Base-by-base conservation (phyloP, 2,113 vertebrate genomes). In the Sardina pilchardus region DNA sequence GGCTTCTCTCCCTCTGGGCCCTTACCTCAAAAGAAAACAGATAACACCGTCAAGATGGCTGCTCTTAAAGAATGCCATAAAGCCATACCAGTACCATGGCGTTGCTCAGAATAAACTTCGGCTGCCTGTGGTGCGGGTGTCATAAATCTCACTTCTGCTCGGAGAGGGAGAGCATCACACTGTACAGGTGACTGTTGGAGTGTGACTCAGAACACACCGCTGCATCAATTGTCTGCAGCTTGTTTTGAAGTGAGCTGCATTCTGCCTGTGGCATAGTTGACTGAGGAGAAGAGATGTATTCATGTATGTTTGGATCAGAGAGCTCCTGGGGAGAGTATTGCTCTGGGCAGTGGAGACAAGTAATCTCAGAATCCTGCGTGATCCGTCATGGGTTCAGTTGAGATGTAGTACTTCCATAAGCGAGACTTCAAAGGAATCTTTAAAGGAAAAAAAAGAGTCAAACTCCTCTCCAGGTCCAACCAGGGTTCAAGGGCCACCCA, bases 371-470 rank as follows among this genome's bases (percentile, higher is more conserved):
- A 42, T 17, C 21, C 10, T 59, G 36, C 14, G 43, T 45, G 12
- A 78, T 86, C 82, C 63, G 82, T 84, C 85, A 88, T 82, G 56
- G 87, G 83, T 82, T 47, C 56, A 45, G n/a, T 7, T 36, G 45
- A 24, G 30, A 75, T 88, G 84, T 82, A 88, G 84, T 81, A 56
- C 82, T 53, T 36, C 48, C 71, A 24, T 44, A 21, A 82, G 85
- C 30, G 67, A 75, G 83, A 86, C 85, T 84, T 82, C 82, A 86
- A 88, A 88, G 53, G 42, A 39, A 78, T 75, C 36, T n/a, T n/a
- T n/a, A n/a, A n/a, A n/a, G n/a, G n/a, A n/a, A n/a, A n/a, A n/a
- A n/a, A n/a, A n/a, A n/a, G n/a, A 75, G 67, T 14, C 26, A 75
- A 75, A 75, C 8, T 30, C 36, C 67, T 36, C 30, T 34, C 1